Conservation (phyloP, 2,113 vertebrate species). For the Carassius gibelio region DNA sequence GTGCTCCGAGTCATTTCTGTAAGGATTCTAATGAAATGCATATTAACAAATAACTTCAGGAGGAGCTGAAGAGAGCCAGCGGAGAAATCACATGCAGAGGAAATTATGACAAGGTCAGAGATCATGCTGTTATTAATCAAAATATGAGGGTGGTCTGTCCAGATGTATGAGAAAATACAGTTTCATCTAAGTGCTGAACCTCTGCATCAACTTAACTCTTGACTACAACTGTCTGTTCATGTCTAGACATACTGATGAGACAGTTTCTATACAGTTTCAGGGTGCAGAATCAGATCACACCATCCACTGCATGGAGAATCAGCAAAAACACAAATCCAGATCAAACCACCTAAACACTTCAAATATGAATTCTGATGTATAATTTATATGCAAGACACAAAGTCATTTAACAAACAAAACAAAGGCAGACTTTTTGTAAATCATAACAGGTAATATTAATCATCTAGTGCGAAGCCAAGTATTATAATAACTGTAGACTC, state of each 20-base stretch:
- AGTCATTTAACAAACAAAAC: neutral
- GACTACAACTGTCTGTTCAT: neutral
- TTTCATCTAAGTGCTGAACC: neutral
- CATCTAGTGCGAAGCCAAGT: neutral
- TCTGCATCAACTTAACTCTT: neutral
- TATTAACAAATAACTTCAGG: neutral
- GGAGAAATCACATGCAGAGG: neutral
- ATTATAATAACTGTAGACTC: neutral
- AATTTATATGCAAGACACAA: neutral
- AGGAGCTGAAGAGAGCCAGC: neutral
- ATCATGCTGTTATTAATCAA: conserved; percentile 4
- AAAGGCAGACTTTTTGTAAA: neutral
- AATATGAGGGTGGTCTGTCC: neutral
- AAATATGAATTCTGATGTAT: neutral
- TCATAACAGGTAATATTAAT: neutral
- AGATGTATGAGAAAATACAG: neutral
- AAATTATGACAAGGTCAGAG: neutral
- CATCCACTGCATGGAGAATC: neutral
- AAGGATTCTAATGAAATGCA: neutral
- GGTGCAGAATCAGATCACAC: too few species aligned
- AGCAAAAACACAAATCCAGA: neutral
- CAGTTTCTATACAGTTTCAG: neutral
- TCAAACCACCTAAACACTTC: neutral
- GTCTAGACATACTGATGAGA: neutral
- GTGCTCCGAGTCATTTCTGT: neutral